Evolutionary conservation across 2,888 invertebrate genomes (phyloP).

Genomic region (Eustalomyia histrio): DNA sequence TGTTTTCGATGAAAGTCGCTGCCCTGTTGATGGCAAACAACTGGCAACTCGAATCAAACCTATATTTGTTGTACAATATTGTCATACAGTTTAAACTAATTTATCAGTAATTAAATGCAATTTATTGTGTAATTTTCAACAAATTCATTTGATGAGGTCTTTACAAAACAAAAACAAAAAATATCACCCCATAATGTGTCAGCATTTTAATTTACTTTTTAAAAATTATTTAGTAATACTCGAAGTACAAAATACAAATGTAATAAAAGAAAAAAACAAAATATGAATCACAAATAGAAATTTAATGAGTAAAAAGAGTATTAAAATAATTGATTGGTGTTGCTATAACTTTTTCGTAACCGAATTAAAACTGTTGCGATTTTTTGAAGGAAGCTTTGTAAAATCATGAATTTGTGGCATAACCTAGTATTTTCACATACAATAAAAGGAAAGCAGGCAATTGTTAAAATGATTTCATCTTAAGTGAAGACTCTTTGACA

Average conservation of each 20-base stretch:
- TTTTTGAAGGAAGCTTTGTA: too few species aligned
- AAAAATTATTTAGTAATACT: constrained; percentile 25
- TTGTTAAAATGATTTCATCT: too few species aligned
- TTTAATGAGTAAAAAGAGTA: background rate
- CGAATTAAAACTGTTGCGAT: too few species aligned
- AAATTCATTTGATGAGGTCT: constrained; percentile 4
- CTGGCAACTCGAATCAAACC: too few species aligned
- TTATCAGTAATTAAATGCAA: background rate
- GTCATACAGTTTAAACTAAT: background rate
- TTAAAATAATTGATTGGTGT: background rate
- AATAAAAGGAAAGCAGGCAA: too few species aligned
- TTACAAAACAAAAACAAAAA: background rate
- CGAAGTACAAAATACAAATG: constrained; percentile 26
- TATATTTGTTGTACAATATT: too few species aligned
- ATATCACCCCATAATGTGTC: constrained; percentile 59
- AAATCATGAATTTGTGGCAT: too few species aligned
- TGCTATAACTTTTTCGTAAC: background rate
- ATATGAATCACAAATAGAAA: constrained; percentile 31
- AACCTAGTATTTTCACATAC: too few species aligned
- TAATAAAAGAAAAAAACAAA: constrained; percentile 14
- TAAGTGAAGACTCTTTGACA: too few species aligned
- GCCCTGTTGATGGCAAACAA: too few species aligned
- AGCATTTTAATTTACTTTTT: constrained; percentile 44
- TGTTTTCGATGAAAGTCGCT: too few species aligned
- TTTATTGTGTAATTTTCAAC: background rate